Base-by-base conservation (phyloP, 2,888 invertebrate genomes). In the Eupithecia insigniata region DNA sequence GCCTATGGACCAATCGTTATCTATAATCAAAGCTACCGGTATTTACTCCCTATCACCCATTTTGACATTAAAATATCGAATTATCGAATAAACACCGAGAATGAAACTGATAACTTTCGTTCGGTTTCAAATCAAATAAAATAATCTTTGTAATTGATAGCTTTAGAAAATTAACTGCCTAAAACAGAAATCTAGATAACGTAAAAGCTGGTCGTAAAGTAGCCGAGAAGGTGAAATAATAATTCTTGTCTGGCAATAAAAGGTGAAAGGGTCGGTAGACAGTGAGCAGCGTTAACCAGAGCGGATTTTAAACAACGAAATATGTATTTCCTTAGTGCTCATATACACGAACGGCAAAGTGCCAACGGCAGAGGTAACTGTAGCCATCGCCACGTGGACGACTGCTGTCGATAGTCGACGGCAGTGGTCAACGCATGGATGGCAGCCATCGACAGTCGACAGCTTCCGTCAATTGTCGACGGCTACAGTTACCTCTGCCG, bases 201-300 rank as follows among this genome's bases (percentile, higher is more conserved):
- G 74, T 73, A 86, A 84, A 83, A 82, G 55, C 73, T 70, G 78
- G 69, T 87, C 86, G 84, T 88, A 84, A 89, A 88, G 84, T 78
- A 73, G 78, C 82, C 82, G 82, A 82, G 83, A 82, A 81, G 51
- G 55, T 61, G 58, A 39, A 71, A 51, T 46, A 67, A 67, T 66
- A 61, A 32, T 5, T 55, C 55, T 26, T 55, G 55, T 26, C 55
- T 55, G 55, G 26, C 55, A 55, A 55, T 55, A 55, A 26, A 55
- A 55, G 55, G 55, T 22, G 26, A 22, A 55, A 55, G 55, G 55
- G 55, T 26, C 55, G 12, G 55, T 55, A 26, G 55, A 55, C 46
- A 10, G 55, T 55, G 12, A 5, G 26, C 46, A 26, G 26, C 14
- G 26, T 55, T 55, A 55, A 55, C 55, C 55, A 26, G 55, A 55